Evolutionary conservation across 2,113 vertebrate species (phyloP), one percentile per base, ranked within the genome.

Genomic region (Mobula birostris): DNA sequence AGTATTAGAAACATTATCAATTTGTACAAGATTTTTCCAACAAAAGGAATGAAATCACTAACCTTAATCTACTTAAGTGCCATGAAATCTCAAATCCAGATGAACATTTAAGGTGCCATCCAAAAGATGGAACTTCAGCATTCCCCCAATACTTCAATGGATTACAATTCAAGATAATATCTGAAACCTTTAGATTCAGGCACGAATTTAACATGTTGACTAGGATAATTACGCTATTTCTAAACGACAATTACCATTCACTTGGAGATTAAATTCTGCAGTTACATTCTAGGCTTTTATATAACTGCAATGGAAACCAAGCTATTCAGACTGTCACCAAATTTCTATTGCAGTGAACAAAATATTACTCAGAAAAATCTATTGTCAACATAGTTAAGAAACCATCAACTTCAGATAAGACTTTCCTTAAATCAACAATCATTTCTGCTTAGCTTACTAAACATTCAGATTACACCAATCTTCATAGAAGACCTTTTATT

Each of bases 351-450:
- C 56, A 56, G 70, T 70, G 56, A 87, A 68, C 63, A 63, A 90
- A 27, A 27, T 85, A 90, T 90, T 90, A 68, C 32, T 91, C 32
- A 27, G 32, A 40, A 76, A 93, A 93, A 29, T 90, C 91, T 12
- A 93, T 72, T 76, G 29, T 66, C 94, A 96, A 95, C 94, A 96
- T 63, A 96, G 96, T 96, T 97, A 97, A 96, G 95, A 95, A 95
- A 93, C 15, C 66, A 48, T 87, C 83, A 76, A 74, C 70, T 74
- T 93, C 40, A 74, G 19, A 76, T 93, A 48, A 74, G 91, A 27
- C 11, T 74, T 72, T 74, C 48, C 48, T 93, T 70, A 93, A n/a
- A 92, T 92, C 15, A 92, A 92, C 66, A 70, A 72, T 92, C 88
- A 92, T n/a, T 72, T 19, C 19, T 21, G 19, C 40, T 56, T 93